A percentile compares a stretch with the other conserved stretches of the same genome.
These are phyloP conservation scores for Emydura subglobosa DNA, from an alignment of 2,113 vertebrate species.

Conservation along the genomic window DNA sequence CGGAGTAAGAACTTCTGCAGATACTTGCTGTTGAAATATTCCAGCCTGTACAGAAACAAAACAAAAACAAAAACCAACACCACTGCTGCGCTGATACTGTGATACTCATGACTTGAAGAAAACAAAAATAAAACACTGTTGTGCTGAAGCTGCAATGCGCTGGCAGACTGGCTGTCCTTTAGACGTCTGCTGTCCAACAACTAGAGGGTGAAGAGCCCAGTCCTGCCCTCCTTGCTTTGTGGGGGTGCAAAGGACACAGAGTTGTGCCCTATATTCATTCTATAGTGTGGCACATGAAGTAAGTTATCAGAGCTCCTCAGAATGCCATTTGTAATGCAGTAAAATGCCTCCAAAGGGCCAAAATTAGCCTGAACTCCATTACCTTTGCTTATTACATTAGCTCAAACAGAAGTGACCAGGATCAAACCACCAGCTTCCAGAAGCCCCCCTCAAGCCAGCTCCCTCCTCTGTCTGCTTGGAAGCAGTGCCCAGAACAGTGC, in stretches of 20 bases:
- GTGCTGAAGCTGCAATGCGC: neutral
- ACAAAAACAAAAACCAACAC: neutral
- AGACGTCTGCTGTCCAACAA: neutral
- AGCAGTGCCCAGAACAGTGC: rapidly evolving
- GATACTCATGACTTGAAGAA: neutral
- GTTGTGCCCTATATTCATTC: neutral
- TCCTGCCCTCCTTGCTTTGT: neutral
- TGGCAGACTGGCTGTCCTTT: neutral
- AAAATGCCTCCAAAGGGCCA: neutral
- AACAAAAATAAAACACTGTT: neutral
- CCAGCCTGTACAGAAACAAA: constrained; percentile 72
- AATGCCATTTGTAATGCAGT: neutral
- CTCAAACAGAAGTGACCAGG: neutral
- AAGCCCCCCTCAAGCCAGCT: neutral
- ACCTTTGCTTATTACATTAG: neutral
- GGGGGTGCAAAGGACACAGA: neutral
- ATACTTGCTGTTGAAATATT: constrained; percentile 88
- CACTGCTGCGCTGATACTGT: neutral
- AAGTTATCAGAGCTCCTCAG: neutral
- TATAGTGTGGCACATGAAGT: neutral
- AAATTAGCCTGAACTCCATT: neutral
- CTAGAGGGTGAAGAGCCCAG: rapidly evolving
- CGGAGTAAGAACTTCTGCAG: constrained; percentile 85
- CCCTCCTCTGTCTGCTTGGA: neutral
- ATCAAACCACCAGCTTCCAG: neutral